Base-by-base conservation (phyloP, 92 coral and sea anemone species). In the Palythoa grandiflora region DNA sequence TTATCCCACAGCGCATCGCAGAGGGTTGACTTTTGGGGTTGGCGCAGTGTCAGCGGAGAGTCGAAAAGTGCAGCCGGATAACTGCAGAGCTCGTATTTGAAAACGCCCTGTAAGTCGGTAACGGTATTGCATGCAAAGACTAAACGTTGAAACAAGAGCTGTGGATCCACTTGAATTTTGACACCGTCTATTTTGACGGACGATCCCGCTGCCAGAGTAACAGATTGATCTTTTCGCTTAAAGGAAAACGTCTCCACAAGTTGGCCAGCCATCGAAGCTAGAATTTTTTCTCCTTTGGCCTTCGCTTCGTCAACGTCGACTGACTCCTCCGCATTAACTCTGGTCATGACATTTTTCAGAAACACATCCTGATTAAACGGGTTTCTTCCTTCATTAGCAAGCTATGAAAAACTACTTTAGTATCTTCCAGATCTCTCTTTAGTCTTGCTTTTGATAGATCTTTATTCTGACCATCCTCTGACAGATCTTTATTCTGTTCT, bases 141-240 rank as follows among this genome's bases (percentile, higher is more conserved):
- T 44, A 89, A 75, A 17, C 85, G 66, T 59, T 80, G 85, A 38
- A 80, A 80, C 83, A 92, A 38, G 1, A 92, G 54, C 60, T 86
- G 89, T 1, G 92, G 92, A 51, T 89, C 90, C 21, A 81, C 72
- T 39, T 81, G 77, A 12, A 81, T 20, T 17, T 15, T 17, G n/a
- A 51, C 54, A 3, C 20, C 20, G 66, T 53, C 84, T 14, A 60
- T 38, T 53, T 39, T 53, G 71, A 90, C 88, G 0, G 88, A 40
- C 54, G 93, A 88, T 54, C 13, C 12, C 7, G 71, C 38, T 5
- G 60, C 60, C 3, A 88, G 36, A 17, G 93, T 88, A 17, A 88
- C 87, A 1, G 87, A 71, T 16, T 91, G 89, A 9, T 65, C 73
- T 55, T 52, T 79, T 0, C 90, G 70, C 79, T 84, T 78, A 19